Conservation (phyloP, 2,797 vertebrate genomes). For the Heliangelus exortis region DNA sequence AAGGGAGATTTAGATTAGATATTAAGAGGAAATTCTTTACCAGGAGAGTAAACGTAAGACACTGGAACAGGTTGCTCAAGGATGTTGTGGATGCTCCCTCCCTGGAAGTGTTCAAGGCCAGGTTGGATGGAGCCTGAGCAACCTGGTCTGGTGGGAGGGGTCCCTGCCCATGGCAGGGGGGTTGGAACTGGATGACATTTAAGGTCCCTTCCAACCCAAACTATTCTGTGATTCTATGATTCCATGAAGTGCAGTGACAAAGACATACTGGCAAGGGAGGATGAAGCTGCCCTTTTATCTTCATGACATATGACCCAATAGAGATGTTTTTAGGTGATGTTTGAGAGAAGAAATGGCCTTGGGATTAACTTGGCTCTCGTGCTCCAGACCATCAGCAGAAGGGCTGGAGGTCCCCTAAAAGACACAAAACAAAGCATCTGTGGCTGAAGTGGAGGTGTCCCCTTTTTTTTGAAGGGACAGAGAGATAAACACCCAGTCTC, state of each 20-base stretch:
- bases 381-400: neutral
- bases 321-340: neutral
- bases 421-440: neutral
- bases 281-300: neutral
- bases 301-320: neutral
- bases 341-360: neutral
- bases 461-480: neutral
- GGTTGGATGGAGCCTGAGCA: no score
- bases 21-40: no score
- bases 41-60: no score
- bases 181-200: no score
- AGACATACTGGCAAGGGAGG: neutral
- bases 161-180: no score
- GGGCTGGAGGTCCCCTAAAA: neutral
- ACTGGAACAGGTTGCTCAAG: no score
- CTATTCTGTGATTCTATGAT: no score
- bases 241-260: neutral
- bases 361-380: neutral
- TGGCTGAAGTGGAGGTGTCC: neutral
- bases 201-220: no score
- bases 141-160: no score
- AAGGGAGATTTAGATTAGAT: no score
- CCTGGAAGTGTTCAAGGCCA: no score
- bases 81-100: no score
- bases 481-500: neutral